A percentile compares a stretch with the other conserved stretches of the same genome.
Conservation (phyloP, 2,797 vertebrate species). For the Gymnoscopelus microlampas region DNA sequence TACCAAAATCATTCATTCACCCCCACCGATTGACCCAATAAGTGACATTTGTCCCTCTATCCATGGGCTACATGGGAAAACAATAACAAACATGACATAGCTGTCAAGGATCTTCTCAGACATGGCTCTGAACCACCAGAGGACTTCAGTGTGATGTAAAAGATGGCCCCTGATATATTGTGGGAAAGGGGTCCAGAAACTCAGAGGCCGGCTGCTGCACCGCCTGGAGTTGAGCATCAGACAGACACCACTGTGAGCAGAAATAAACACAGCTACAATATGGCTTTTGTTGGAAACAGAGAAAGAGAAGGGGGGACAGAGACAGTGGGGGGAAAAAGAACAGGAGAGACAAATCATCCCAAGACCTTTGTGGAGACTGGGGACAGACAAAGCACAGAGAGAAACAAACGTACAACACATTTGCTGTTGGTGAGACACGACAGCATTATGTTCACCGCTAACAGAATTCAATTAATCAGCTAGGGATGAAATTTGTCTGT, state of each 20-base stretch:
- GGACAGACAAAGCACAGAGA: constrained; percentile 16
- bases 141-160: constrained; percentile 1
- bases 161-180: constrained; percentile 5
- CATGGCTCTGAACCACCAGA: too few species aligned
- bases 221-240: constrained; percentile 36
- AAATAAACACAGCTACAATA: constrained; percentile 64
- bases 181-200: constrained; percentile 25
- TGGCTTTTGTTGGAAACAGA: constrained; percentile 56
- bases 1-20: too few species aligned
- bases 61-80: too few species aligned
- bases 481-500: constrained; percentile 53
- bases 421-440: constrained; percentile 58
- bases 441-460: constrained; percentile 59
- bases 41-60: too few species aligned
- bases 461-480: constrained; percentile 56
- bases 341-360: not conserved
- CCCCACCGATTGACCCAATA: too few species aligned
- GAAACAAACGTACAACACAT: constrained; percentile 24
- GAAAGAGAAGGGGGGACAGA: constrained; percentile 21
- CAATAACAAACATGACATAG: too few species aligned
- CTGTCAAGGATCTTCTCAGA: too few species aligned
- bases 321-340: constrained; percentile 8
- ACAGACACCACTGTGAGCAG: constrained; percentile 37
- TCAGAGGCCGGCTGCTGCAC: constrained; percentile 36
- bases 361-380: constrained; percentile 25